phyloP scores from a whole-genome alignment of 2,797 vertebrate genomes.

The Xerus rutilus region DNA sequence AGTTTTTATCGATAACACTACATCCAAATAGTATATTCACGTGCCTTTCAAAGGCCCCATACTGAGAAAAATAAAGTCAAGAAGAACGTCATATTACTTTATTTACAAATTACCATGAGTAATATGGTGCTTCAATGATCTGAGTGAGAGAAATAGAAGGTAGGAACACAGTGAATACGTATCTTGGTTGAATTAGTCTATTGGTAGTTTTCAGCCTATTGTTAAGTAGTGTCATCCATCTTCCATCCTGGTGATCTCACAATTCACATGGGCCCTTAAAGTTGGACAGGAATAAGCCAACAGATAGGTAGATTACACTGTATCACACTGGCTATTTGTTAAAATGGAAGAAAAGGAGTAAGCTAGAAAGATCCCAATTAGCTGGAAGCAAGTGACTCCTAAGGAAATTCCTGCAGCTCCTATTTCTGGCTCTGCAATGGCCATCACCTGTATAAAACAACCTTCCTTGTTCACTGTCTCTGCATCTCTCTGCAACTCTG shows the following conservation, averaged over 20 bases:
- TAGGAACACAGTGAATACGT: not conserved
- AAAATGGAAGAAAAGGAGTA: conserved; percentile 96
- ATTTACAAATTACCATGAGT: not conserved
- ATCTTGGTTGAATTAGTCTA: not conserved
- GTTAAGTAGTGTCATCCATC: not conserved
- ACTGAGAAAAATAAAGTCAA: not conserved
- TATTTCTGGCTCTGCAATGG: conserved; percentile 93
- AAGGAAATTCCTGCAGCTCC: conserved; percentile 95
- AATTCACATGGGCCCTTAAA: conserved; percentile 51
- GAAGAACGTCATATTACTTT: not conserved
- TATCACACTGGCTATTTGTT: conserved; percentile 97
- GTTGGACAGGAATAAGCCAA: not conserved
- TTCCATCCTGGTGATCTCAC: not conserved
- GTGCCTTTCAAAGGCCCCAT: not conserved
- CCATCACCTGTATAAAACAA: conserved; percentile 91
- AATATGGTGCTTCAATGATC: not conserved
- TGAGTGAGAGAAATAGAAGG: not conserved
- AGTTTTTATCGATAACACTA: not conserved
- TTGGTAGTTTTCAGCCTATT: not conserved
- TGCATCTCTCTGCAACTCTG: conserved; percentile 90
- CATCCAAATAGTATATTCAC: conserved; percentile 37
- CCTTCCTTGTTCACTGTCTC: conserved; percentile 90
- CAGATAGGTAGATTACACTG: conserved; percentile 90
- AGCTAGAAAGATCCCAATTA: conserved; percentile 94
- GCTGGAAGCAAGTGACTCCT: conserved; percentile 94